Base-by-base conservation (phyloP, 2,888 invertebrate genomes). In the Myopa tessellatipennis region DNA sequence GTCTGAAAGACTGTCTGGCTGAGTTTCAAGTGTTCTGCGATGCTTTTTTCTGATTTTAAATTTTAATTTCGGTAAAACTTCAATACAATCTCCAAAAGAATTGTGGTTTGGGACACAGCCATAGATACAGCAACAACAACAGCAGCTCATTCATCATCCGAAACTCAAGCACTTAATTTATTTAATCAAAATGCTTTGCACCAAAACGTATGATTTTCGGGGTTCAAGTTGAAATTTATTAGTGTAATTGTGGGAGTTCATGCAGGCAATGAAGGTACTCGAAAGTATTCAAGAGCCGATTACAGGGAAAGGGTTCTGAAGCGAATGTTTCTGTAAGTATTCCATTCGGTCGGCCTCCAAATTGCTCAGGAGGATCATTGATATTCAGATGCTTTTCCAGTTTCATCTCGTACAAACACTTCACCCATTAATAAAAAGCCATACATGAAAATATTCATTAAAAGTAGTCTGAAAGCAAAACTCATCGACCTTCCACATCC, bases 141-240 rank as follows among this genome's bases (percentile, higher is more conserved):
- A 73, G 18, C 38, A n/a, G 34, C n/a, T 34, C 16, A 8, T 55
- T 26, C 4, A 67, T n/a, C 55, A 36, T 26, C 65, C 18, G 52
- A 38, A 12, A 75, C 58, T 69, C 34, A 60, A 16, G 70, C 65
- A 71, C 75, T 69, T 75, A 69, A 75, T 58, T 60, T 74, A 63
- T 75, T 36, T 75, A 75, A 75, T 75, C 60, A 60, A 75, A 75
- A 55, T 16, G n/a, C 8, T 71, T 36, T 34, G 58, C 58, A 58
- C 38, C 58, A 7, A 55, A 16, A 71, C 34, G 52, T 34, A 71
- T 34, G 7, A 55, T 18, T 70, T 36, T 10, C 16, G 63, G 36
- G 52, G 16, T 38, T 76, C 55, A 63, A 76, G 65, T 55, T 63
- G 63, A 34, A 63, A 65, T 76, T 69, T 71, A 76, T 71, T 70